Evolutionary conservation across 2,888 invertebrate genomes (phyloP).

Genomic region (Trichogramma evanescens): DNA sequence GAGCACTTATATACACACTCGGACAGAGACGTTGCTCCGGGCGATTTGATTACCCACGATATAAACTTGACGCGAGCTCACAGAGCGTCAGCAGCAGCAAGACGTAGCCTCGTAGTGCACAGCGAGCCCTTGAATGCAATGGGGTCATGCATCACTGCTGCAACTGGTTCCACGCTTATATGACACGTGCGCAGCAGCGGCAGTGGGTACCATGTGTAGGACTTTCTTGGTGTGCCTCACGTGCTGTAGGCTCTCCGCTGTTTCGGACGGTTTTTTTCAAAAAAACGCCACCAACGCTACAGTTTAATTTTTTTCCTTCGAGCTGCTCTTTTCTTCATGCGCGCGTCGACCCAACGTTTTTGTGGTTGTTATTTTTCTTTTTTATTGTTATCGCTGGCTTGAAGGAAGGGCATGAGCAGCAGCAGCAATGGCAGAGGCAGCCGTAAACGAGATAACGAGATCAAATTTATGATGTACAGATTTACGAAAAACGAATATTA

Average conservation of each 20-base stretch:
- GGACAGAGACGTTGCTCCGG: constrained; percentile 25
- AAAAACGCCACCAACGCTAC: no score
- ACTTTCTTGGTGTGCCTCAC: no score
- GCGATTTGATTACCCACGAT: constrained; percentile 47
- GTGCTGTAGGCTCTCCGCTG: no score
- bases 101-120: background rate
- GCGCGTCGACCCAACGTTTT: background rate
- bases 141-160: constrained; percentile 43
- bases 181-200: constrained; percentile 14
- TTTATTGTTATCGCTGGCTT: no score
- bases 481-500: constrained; percentile 38
- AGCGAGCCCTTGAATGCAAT: constrained; percentile 31
- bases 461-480: constrained; percentile 46
- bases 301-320: background rate
- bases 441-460: constrained; percentile 46
- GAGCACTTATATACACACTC: background rate
- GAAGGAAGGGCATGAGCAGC: background rate
- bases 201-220: no score
- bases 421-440: background rate
- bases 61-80: constrained; percentile 44
- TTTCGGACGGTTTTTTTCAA: no score
- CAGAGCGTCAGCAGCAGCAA: constrained; percentile 27
- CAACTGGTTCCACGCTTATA: constrained; percentile 31
- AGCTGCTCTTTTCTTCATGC: background rate
- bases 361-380: no score